Conservation (phyloP, 1,140 invertebrate genomes). For the Melipona quadrifasciata region DNA sequence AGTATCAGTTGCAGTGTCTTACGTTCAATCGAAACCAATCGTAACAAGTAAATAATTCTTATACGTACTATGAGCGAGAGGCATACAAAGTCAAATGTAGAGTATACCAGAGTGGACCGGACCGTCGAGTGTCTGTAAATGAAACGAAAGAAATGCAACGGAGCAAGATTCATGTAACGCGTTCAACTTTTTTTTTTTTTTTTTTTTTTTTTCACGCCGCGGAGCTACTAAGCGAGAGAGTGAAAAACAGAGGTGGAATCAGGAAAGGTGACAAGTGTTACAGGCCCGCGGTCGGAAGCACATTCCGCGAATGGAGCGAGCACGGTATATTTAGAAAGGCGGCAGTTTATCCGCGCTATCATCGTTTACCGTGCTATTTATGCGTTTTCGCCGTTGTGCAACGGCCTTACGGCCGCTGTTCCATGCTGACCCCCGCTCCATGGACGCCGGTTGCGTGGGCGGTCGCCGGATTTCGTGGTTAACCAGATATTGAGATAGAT, state of each 20-base stretch:
- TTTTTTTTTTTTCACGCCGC: too few relatives aligned
- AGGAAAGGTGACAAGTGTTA: slow-evolving; percentile 47
- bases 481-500: slow-evolving; percentile 58
- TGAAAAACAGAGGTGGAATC: neutral
- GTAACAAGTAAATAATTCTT: neutral
- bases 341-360: slow-evolving; percentile 57
- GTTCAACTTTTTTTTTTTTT: neutral
- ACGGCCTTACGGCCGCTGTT: slow-evolving; percentile 30
- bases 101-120: too few relatives aligned
- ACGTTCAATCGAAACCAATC: neutral
- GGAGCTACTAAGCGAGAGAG: neutral
- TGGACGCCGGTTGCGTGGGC: slow-evolving; percentile 30
- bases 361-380: slow-evolving; percentile 53
- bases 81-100: neutral
- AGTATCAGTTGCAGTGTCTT: neutral
- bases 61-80: too few relatives aligned
- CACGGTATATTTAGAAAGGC: slow-evolving; percentile 55
- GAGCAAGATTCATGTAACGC: neutral
- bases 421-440: slow-evolving; percentile 21
- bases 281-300: slow-evolving; percentile 34
- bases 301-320: slow-evolving; percentile 46
- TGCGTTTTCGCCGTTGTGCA: slow-evolving; percentile 59
- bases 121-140: neutral
- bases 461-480: slow-evolving; percentile 57
- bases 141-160: neutral